Evolutionary conservation across 2,113 vertebrate species (phyloP), one percentile per base, ranked within the genome.

Genomic region (Ia io): DNA sequence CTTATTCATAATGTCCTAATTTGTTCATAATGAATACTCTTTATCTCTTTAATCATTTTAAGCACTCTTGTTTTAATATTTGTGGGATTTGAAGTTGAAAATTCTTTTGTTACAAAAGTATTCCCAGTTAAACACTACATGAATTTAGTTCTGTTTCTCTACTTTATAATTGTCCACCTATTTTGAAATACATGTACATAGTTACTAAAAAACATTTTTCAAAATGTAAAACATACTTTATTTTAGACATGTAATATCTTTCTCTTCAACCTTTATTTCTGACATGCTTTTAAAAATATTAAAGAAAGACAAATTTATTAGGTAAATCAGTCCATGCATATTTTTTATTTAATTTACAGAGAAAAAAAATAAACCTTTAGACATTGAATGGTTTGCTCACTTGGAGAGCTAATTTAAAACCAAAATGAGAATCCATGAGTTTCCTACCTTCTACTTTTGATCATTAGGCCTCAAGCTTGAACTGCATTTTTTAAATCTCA

Each of bases 61-160:
- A 88, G 30, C 49, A 94, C 63, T 94, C 76, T 83, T 93, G 10
- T 86, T 91, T 32, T 78, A 63, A 56, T 86, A 87, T 80, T 83
- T 88, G 18, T 37, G 65, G 32, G 13, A 51, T 91, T 91, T 78
- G 42, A 77, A 93, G 44, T 25, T 92, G 32, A 77, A 74, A 92
- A 56, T 92, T 87, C 5, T 80, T 70, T 87, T 71, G 20, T 67
- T 91, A 67, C n/a, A 28, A 85, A 94, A 88, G 8, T 82, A 69
- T 23, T 8, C 7, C 28, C 23, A 91, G 22, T 73, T 82, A 65
- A 92, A 37, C 71, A 94, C 47, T 84, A 22, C 2, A 0, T 78
- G 25, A 63, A 40, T 91, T 30, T 93, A 87, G 30, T 93, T 77
- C 37, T 78, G 1, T 74, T 51, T 91, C 17, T 88, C 32, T 56